These are phyloP conservation scores for Lasioglossum malachurum DNA, from an alignment of 2,888 invertebrate species.

Conservation along the genomic window DNA sequence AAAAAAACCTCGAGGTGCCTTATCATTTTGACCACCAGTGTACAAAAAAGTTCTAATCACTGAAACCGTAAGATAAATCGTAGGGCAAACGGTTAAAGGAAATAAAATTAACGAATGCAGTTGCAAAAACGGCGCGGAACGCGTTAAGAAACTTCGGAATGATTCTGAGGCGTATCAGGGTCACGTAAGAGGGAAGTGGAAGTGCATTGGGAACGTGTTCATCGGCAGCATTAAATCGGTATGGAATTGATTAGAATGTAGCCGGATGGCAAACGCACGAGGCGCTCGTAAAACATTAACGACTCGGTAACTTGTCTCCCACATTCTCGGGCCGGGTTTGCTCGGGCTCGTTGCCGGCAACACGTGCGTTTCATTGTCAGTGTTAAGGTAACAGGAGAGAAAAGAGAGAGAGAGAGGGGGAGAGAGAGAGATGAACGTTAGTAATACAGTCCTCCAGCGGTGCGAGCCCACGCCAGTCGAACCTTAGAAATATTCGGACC, in stretches of 20 bases:
- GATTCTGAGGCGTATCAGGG: no score
- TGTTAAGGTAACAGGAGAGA: conserved; percentile 69
- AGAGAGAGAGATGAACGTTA: conserved; percentile 2
- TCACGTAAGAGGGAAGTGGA: no score
- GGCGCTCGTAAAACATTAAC: conserved; percentile 54
- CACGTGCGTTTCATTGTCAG: conserved; percentile 72
- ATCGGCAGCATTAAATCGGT: no score
- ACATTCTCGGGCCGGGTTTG: conserved; percentile 20
- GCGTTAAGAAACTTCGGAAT: no score
- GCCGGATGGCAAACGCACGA: conserved; percentile 22
- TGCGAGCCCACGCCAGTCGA: conserved; percentile 63
- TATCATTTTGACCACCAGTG: no score
- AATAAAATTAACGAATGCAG: no score
- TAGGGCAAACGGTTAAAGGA: no score
- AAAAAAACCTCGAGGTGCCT: no score
- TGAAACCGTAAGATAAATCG: no score
- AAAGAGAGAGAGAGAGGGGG: background rate
- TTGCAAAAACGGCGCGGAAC: no score
- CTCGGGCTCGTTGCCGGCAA: conserved; percentile 17
- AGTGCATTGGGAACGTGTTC: no score
- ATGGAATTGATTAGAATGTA: conserved; percentile 32
- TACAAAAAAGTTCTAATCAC: no score
- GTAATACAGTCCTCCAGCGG: conserved; percentile 62
- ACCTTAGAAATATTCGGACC: conserved; percentile 60
- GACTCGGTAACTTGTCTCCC: conserved; percentile 46